Evolutionary conservation across 2,797 vertebrate species (phyloP).

Genomic region (Lacerta bilineata): DNA sequence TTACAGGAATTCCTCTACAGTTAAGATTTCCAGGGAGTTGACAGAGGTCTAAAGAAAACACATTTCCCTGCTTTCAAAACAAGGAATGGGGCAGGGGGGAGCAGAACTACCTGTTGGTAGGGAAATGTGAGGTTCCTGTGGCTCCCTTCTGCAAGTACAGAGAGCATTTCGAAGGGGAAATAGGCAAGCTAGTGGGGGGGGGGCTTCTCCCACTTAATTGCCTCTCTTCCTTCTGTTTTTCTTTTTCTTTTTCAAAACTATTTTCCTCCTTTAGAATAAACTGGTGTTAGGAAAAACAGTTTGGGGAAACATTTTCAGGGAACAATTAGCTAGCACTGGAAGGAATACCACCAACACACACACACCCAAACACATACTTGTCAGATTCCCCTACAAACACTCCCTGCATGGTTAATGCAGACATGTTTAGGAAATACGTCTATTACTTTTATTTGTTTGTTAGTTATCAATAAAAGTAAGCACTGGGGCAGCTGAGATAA

Average conservation of each 20-base stretch:
- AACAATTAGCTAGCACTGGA: neutral
- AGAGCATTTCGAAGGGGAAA: neutral
- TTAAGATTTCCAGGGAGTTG: slow-evolving; percentile 72
- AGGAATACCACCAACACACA: neutral
- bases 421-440: neutral
- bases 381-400: neutral
- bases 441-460: neutral
- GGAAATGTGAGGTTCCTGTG: neutral
- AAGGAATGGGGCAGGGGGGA: slow-evolving; percentile 20
- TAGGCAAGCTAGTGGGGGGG: neutral
- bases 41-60: slow-evolving; percentile 63
- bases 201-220: neutral
- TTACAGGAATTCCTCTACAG: slow-evolving; percentile 73
- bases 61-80: slow-evolving; percentile 46
- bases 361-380: neutral
- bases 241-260: too few species aligned
- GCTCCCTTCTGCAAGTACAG: neutral
- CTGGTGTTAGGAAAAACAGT: neutral
- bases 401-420: neutral
- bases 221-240: neutral
- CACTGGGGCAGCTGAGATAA: neutral
- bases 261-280: neutral
- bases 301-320: neutral
- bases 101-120: slow-evolving; percentile 20
- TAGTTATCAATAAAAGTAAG: neutral